Conservation (phyloP, 1,140 invertebrate species). For the Asobara japonica region DNA sequence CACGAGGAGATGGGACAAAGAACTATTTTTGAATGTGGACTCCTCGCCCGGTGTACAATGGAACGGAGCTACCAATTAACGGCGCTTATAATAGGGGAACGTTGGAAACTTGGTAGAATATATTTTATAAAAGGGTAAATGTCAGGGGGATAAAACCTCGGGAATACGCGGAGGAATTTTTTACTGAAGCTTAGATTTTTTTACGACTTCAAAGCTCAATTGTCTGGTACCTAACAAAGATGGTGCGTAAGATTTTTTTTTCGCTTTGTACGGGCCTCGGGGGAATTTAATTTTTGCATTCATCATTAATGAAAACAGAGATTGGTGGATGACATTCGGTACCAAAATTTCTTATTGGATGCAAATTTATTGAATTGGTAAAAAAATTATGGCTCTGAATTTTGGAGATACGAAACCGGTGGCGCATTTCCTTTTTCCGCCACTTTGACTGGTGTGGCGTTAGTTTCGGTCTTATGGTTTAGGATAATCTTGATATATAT, state of each 20-base stretch:
- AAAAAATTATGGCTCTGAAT: not conserved
- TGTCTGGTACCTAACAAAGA: not conserved
- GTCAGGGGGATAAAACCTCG: not conserved
- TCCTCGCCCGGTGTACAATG: conserved; percentile 1
- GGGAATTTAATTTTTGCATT: not conserved
- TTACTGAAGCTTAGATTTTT: not conserved
- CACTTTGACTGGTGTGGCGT: no score
- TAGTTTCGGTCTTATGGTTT: no score
- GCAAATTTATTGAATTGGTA: no score
- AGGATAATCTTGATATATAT: no score
- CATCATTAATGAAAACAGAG: no score
- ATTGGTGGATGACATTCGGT: not conserved
- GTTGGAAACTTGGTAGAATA: conserved; percentile 2
- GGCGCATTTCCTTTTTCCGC: no score
- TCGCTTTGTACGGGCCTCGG: not conserved
- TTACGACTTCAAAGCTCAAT: not conserved
- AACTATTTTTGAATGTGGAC: conserved; percentile 3
- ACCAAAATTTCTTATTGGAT: no score
- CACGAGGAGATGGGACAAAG: not conserved
- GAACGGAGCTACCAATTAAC: conserved; percentile 12
- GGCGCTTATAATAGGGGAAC: conserved; percentile 2
- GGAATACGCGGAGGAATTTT: not conserved
- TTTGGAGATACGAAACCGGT: no score
- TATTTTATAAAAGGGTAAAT: conserved; percentile 10
- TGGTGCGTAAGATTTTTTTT: not conserved